Evolutionary conservation across 2,888 invertebrate genomes (phyloP).

Genomic region (Nomada fucata): DNA sequence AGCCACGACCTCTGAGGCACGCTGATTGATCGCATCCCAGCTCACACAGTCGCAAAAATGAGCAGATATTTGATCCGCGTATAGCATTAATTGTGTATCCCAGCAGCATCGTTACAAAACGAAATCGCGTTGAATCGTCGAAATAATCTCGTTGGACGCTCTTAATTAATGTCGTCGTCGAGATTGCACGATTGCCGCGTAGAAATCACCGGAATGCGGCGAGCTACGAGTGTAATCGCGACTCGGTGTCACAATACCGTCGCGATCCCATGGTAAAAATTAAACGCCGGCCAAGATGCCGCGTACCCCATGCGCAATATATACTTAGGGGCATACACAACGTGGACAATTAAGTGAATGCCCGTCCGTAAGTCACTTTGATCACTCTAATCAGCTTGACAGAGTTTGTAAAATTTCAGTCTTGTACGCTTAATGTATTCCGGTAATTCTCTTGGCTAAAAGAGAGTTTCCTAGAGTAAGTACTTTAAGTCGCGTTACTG

Average conservation of each 20-base stretch:
- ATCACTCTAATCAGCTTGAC: slow-evolving; percentile 9
- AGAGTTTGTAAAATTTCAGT: neutral
- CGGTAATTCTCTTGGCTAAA: neutral
- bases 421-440: slow-evolving; percentile 2
- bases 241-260: neutral
- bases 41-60: neutral
- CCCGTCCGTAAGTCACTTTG: slow-evolving; percentile 18
- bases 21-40: neutral
- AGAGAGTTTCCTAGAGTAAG: neutral
- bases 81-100: too few relatives aligned
- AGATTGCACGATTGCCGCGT: neutral
- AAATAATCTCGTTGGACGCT: neutral
- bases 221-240: neutral
- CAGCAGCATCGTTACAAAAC: too few relatives aligned
- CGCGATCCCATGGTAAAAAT: neutral
- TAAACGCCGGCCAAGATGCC: neutral
- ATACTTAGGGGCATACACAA: neutral
- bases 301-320: neutral
- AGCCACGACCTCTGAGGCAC: neutral
- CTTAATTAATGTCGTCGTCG: neutral
- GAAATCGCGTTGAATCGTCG: neutral
- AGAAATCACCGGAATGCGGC: neutral
- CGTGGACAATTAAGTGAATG: slow-evolving; percentile 3
- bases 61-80: neutral
- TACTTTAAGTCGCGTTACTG: neutral